Base-by-base conservation (phyloP, 2,888 invertebrate genomes). In the Cremastinae sp. region DNA sequence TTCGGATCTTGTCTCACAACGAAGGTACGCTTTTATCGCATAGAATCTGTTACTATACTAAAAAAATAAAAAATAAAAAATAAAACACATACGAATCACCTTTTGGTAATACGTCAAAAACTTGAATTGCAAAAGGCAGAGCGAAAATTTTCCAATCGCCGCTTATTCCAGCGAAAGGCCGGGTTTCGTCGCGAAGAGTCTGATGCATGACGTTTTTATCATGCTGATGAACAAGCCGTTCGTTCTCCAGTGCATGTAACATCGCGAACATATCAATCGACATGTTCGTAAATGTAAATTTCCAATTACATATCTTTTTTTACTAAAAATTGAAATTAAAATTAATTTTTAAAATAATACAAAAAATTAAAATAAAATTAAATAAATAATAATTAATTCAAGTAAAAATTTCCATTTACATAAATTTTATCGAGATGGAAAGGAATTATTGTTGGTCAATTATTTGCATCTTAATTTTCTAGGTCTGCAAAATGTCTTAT, bases 261-360 rank as follows among this genome's bases (percentile, higher is more conserved):
- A 58, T 58, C 36, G 43, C 68, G 7, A 51, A 22, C 0, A 65
- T 78, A 34, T 78, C 78, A 4, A 64, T 72, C n/a, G 64, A 78
- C 9, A 75, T 78, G 59, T 78, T 78, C 9, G 14, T 70, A 41
- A 47, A 59, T 38, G 77, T 74, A 53, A 61, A 65, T 73, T 9
- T 12, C n/a, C 28, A 28, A 3, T 28, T 5, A 28, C n/a, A n/a
- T n/a, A n/a, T n/a, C n/a, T n/a, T n/a, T n/a, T n/a, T n/a, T n/a
- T n/a, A n/a, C n/a, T n/a, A n/a, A n/a, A n/a, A n/a, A n/a, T n/a
- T n/a, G n/a, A n/a, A n/a, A n/a, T n/a, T n/a, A n/a, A n/a, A n/a
- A n/a, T n/a, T n/a, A n/a, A n/a, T n/a, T n/a, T n/a, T n/a, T n/a
- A n/a, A n/a, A n/a, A n/a, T n/a, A n/a, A n/a, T n/a, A n/a, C n/a